Base-by-base conservation (phyloP, 2,113 vertebrate genomes). In the Platysteira castanea region DNA sequence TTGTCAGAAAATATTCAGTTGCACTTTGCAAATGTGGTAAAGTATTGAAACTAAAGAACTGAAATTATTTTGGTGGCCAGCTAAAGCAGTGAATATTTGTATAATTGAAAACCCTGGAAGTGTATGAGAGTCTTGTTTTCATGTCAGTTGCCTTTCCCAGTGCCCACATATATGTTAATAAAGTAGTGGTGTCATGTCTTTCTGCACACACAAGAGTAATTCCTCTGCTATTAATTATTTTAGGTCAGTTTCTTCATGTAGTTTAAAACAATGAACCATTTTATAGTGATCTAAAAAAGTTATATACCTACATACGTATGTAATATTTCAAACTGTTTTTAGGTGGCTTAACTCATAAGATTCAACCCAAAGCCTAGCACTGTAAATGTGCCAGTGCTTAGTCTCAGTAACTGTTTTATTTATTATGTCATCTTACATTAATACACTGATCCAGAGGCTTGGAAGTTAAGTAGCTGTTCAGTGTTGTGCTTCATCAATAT, bases 261-360 rank as follows among this genome's bases (percentile, higher is more conserved):
- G 39, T 33, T 92, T 59, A 64, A 70, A 68, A 64, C 61, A 64
- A 68, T 37, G 31, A 79, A 53, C 10, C 10, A 8, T n/a, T 93
- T 82, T 19, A 30, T 74, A 50, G 35, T 10, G 35, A 23, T 35
- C 26, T 53, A 22, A 53, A 65, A 11, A 69, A 73, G 8, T 30
- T 7, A 13, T 46, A 44, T 13, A 13, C 1, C 1, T 3, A 2
- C 1, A 2, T 21, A n/a, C 6, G 6, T 24, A n/a, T 13, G 3
- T 70, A 44, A 23, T 59, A 3, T 67, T 90, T 84, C 30, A 76
- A 41, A 50, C 39, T n/a, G 20, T 7, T 59, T 67, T 26, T 71
- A 57, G 8, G 16, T 59, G 33, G n/a, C 52, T 87, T 79, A 78
- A 68, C 27, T 92, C 19, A 18, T 23, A 23, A 7, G 46, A 22